Base-by-base conservation (phyloP, 2,113 vertebrate species). In the Eudyptes chrysolophus region DNA sequence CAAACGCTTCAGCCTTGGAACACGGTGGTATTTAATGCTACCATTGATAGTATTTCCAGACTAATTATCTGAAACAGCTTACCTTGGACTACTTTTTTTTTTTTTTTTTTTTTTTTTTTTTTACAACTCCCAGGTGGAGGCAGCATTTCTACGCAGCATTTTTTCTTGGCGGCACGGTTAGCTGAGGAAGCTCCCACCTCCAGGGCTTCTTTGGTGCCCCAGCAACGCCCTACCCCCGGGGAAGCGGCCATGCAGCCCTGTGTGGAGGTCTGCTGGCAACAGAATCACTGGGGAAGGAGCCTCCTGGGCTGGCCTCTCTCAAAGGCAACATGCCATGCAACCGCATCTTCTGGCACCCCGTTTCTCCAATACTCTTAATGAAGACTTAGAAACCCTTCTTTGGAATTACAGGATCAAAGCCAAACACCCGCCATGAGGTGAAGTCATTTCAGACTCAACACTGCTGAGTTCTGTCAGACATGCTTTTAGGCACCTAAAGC, bases 171-270 rank as follows among this genome's bases (percentile, higher is more conserved):
- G 20, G 14, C 29, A 51, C 7, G 7, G 21, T 26, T 27, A 32
- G 24, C 18, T 4, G 2, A 27, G 32, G 40, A 30, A n/a, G 8
- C 4, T 40, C 19, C 30, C 27, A n/a, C 27, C 36, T 36, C 7
- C 3, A 55, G 61, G 18, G 14, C 6, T 13, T 40, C 7, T 9
- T 58, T 34, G 16, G 13, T 55, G 55, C 32, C n/a, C 49, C 40
- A 69, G 30, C 6, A 62, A 11, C 2, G 4, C 27, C 1, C 1
- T 7, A 48, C 9, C 16, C 16, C 26, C 6, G 1, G 10, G 7
- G 20, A 3, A 29, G 9, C 3, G 3, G 21, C 13, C 57, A 17
- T 0, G 2, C 9, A 57, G 25, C 18, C 19, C 68, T 38, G 14
- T 1, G 2, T 15, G 17, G 36, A 16, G 2, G 0, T n/a, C 25